Evolutionary conservation across 64 coral and sea anemone genomes (phyloP).

Genomic region (Actinia tenebrosa): DNA sequence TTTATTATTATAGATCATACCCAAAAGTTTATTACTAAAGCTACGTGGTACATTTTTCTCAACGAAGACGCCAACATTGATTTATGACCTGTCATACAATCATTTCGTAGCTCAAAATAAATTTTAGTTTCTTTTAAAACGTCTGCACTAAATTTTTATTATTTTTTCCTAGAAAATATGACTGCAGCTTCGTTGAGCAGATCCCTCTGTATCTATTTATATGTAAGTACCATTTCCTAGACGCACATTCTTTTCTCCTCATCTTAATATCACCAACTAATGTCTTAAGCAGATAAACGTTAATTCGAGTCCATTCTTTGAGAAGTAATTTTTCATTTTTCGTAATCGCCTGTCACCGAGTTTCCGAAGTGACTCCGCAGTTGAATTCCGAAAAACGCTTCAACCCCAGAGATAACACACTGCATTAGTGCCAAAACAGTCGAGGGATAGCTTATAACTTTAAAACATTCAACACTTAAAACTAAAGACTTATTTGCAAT

Average conservation of each 20-base stretch:
- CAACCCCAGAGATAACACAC: not conserved
- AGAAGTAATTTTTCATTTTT: conserved; percentile 25
- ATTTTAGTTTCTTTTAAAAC: not conserved
- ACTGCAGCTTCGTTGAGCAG: too few relatives aligned
- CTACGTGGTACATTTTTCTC: not conserved
- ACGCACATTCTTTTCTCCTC: not conserved
- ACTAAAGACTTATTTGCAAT: too few relatives aligned
- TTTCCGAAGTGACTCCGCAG: not conserved
- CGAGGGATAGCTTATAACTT: not conserved
- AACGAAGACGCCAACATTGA: not conserved
- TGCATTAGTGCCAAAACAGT: not conserved
- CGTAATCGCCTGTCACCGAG: conserved; percentile 6
- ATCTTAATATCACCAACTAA: not conserved
- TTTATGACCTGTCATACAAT: not conserved
- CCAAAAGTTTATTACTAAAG: too few relatives aligned
- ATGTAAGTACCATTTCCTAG: not conserved
- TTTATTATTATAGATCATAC: too few relatives aligned
- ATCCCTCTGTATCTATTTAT: too few relatives aligned
- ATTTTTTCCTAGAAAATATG: not conserved
- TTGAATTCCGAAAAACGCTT: not conserved
- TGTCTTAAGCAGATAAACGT: conserved; percentile 3
- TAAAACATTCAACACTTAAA: too few relatives aligned
- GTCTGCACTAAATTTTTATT: not conserved
- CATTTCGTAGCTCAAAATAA: not conserved
- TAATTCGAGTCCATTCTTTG: not conserved